Evolutionary conservation across 2,113 vertebrate genomes (phyloP), one percentile per base, ranked within the genome.

Genomic region (Osmerus mordax): DNA sequence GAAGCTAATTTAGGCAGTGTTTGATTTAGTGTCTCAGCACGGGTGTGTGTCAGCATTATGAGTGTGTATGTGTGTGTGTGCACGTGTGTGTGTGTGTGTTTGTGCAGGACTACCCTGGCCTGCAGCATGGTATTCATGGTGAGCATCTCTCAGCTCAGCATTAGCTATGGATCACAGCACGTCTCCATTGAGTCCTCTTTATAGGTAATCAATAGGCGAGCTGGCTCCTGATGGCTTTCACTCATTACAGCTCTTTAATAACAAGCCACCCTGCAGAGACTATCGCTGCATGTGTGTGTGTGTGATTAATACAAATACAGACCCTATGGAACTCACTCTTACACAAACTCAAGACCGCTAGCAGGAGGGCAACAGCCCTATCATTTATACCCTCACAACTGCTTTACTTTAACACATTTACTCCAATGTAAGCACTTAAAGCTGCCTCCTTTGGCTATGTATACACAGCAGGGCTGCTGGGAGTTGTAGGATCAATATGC

Each of bases 181-280:
- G 72, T 87, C 83, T 88, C 84, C 85, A 86, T 83, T 84, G 86
- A 90, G 83, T 84, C 87, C 83, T 90, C 79, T 89, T 89, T 88
- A 90, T 89, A 75, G 87, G 80, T 87, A 90, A 91, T 91, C 90
- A 86, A 91, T 91, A 89, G 75, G 79, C 55, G 47, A 80, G 83
- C 84, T 82, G 86, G 79, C 84, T 87, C 81, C 80, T 87, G 87
- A 90, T 89, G 86, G 83, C 81, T 85, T 87, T 84, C 86, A 87
- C 87, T 90, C 88, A 90, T 91, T 91, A 90, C 83, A 84, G 85
- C 82, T 85, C 89, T 90, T 91, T 90, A 90, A 90, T 90, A 91
- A 89, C 88, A 89, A 84, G 80, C 81, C 79, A 86, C 78, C 86
- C 89, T 79, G 83, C 77, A 71, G 85, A 82, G 78, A 86, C 72